These are phyloP conservation scores for Coreius guichenoti DNA, from an alignment of 2,797 vertebrate species.

Conservation along the genomic window DNA sequence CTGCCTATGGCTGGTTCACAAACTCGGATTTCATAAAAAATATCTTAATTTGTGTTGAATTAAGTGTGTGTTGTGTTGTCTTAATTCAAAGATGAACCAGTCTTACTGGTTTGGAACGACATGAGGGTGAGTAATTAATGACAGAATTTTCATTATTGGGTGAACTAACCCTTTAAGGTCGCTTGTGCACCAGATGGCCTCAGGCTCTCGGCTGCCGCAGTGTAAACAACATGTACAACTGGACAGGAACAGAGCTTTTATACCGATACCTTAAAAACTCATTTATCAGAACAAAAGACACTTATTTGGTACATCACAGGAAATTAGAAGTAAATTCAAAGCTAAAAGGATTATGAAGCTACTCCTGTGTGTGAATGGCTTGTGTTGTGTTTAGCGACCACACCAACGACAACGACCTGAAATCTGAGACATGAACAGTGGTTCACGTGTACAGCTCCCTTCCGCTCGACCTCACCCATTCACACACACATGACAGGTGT, in stretches of 20 bases:
- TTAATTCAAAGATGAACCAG: no score
- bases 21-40: no score
- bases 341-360: background rate
- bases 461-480: background rate
- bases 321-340: background rate
- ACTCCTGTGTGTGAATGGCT: slow-evolving; percentile 36
- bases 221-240: slow-evolving; percentile 47
- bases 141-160: no score
- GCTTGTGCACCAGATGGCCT: slow-evolving; percentile 9
- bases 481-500: slow-evolving; percentile 17
- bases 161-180: background rate
- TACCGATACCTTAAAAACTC: background rate
- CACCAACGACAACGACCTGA: slow-evolving; percentile 70
- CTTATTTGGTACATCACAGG: background rate
- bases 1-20: no score
- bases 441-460: background rate
- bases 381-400: slow-evolving; percentile 70
- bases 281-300: background rate
- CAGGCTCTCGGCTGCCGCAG: slow-evolving; percentile 23
- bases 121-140: no score
- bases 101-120: no score
- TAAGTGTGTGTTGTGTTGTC: no score
- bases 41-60: no score
- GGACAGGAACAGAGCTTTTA: background rate
- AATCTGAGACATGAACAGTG: slow-evolving; percentile 32